These are phyloP conservation scores for Smittia sp. DNA, from an alignment of 2,888 invertebrate species.

Conservation along the genomic window DNA sequence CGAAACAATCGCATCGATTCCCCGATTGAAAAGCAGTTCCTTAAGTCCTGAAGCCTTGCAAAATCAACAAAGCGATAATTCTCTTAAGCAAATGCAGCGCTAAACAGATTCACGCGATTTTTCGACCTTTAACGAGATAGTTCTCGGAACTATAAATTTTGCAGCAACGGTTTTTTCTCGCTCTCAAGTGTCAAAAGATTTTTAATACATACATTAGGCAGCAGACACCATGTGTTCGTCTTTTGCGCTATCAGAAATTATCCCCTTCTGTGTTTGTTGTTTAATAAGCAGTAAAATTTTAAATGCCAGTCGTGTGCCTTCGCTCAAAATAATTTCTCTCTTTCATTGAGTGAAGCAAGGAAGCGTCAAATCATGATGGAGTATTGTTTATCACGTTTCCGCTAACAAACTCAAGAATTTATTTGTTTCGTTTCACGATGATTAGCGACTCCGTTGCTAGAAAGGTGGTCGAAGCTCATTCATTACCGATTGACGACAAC, in stretches of 20 bases:
- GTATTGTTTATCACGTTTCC: background rate
- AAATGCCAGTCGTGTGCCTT: background rate
- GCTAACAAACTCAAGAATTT: background rate
- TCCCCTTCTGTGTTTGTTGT: background rate
- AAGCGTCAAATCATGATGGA: background rate
- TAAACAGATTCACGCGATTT: background rate
- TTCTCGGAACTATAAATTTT: background rate
- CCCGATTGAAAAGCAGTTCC: too few species aligned
- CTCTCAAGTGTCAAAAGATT: background rate
- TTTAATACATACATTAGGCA: background rate
- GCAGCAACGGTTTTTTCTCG: background rate
- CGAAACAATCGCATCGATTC: too few species aligned
- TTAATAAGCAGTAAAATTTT: background rate
- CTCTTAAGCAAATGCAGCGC: too few species aligned
- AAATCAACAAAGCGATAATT: too few species aligned
- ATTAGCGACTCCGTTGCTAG: background rate
- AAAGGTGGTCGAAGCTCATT: background rate
- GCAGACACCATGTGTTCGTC: conserved; percentile 25
- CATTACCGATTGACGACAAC: background rate
- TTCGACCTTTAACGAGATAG: background rate
- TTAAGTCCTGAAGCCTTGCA: too few species aligned
- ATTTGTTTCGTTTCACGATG: background rate
- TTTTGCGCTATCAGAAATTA: background rate
- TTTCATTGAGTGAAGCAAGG: background rate
- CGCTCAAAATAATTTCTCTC: background rate